Conservation (phyloP, 2,888 invertebrate species). For the Philereme transversata region DNA sequence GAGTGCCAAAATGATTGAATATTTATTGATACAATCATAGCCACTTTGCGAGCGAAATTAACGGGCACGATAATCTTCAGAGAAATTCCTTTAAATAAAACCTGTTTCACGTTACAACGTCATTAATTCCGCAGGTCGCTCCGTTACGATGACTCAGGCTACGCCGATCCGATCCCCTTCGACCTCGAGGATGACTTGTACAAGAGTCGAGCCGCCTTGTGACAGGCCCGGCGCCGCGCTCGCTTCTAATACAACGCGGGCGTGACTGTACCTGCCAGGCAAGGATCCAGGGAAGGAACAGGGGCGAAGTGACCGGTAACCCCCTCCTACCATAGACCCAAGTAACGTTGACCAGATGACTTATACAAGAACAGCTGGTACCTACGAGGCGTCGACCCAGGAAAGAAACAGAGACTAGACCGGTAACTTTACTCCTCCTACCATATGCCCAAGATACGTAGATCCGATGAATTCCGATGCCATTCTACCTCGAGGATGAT, state of each 20-base stretch:
- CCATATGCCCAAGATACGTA: slow-evolving; percentile 86
- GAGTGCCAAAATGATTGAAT: no score
- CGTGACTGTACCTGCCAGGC: slow-evolving; percentile 4
- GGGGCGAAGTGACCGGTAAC: slow-evolving; percentile 1
- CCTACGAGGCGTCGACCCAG: no score
- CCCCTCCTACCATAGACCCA: no score
- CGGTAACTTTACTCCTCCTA: no score
- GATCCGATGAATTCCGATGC: slow-evolving; percentile 74
- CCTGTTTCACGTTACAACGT: slow-evolving; percentile 9
- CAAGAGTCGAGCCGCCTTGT: slow-evolving; percentile 85
- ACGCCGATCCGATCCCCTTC: slow-evolving; percentile 86
- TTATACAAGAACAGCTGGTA: no score
- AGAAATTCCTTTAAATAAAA: slow-evolving; percentile 13
- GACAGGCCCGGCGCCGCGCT: slow-evolving; percentile 78
- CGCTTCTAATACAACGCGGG: slow-evolving; percentile 58
- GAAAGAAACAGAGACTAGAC: no score
- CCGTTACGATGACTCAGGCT: slow-evolving; percentile 89
- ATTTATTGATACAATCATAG: no score
- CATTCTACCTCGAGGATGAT: slow-evolving; percentile 88
- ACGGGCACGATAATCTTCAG: slow-evolving; percentile 8
- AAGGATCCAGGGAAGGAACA: slow-evolving; percentile 5
- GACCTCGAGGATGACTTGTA: slow-evolving; percentile 88
- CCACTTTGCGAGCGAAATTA: no score
- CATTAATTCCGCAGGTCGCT: slow-evolving; percentile 69
- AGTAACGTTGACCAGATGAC: no score